phyloP scores from a whole-genome alignment of 2,113 vertebrate species.

The Apistogramma diplotaenia region DNA sequence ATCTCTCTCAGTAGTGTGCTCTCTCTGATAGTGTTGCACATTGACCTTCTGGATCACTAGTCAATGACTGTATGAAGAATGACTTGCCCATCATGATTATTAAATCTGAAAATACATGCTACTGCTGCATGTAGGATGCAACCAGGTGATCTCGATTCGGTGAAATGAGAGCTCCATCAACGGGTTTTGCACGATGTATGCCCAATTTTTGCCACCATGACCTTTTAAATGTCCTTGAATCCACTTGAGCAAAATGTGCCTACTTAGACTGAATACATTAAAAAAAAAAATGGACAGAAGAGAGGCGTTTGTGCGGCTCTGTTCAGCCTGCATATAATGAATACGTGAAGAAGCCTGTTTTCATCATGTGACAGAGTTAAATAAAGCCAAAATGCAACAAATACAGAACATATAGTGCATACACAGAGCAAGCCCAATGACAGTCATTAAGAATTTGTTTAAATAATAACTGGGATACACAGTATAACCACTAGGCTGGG shows the following conservation, averaged over 20 bases:
- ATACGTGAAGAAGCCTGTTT: conserved; percentile 8
- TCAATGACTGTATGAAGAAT: conserved; percentile 81
- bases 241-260: conserved; percentile 55
- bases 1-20: conserved; percentile 32
- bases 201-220: conserved; percentile 54
- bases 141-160: conserved; percentile 57
- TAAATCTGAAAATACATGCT: conserved; percentile 86
- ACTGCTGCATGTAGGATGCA: conserved; percentile 51
- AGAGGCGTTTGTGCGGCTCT: not conserved
- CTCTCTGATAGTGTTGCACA: conserved; percentile 76
- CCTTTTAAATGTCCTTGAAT: conserved; percentile 72
- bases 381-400: not conserved
- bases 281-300: conserved; percentile 37
- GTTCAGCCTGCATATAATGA: conserved; percentile 30
- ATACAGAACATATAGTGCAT: not conserved
- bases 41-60: conserved; percentile 85
- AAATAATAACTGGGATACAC: conserved; percentile 6
- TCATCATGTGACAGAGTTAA: conserved; percentile 15
- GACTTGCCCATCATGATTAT: conserved; percentile 82
- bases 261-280: conserved; percentile 59
- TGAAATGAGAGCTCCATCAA: conserved; percentile 60
- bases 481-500: not conserved
- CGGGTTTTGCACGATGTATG: conserved; percentile 64
- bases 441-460: not conserved
- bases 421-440: not conserved